phyloP scores from a whole-genome alignment of 2,113 vertebrate species.

The Lophius piscatorius region DNA sequence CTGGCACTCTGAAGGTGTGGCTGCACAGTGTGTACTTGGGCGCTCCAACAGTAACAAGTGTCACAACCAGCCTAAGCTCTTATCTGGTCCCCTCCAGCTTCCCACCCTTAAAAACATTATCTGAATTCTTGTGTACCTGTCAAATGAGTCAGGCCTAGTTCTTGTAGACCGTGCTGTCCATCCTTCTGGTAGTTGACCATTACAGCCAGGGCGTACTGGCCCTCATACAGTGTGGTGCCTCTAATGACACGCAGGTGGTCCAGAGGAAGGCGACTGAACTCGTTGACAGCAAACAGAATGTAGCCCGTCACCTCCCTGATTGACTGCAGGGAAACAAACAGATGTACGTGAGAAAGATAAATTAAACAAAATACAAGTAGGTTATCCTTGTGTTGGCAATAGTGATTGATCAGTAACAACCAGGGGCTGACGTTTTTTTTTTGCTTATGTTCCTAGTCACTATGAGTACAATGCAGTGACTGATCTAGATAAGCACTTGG shows the following conservation, averaged over 20 bases:
- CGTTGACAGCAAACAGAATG: constrained; percentile 89
- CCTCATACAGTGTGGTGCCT: constrained; percentile 86
- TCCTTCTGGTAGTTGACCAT: constrained; percentile 91
- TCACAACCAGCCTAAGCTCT: constrained; percentile 22
- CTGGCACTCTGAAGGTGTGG: constrained; percentile 46
- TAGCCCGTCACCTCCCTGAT: constrained; percentile 95
- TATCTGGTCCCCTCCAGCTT: constrained; percentile 21
- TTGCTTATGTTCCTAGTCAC: constrained; percentile 20
- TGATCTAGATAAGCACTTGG: not conserved
- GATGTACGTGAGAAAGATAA: not conserved
- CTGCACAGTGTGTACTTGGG: constrained; percentile 45
- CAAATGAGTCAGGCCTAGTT: constrained; percentile 87
- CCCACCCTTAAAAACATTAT: constrained; percentile 33
- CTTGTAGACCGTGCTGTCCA: constrained; percentile 81
- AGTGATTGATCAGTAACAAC: not conserved
- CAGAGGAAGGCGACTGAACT: constrained; percentile 86
- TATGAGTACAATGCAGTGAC: constrained; percentile 1
- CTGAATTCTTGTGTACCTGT: constrained; percentile 80
- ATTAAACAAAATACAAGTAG: not conserved
- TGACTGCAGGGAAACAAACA: constrained; percentile 77
- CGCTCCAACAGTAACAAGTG: constrained; percentile 36
- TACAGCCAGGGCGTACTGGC: constrained; percentile 85
- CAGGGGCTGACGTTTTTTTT: not conserved
- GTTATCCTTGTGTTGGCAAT: not conserved
- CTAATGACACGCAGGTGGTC: constrained; percentile 90